Percentiles rank a stretch among this genome's conserved stretches.
Evolutionary conservation across 2,113 vertebrate genomes (phyloP).

Genomic region (Apeltes quadracus): DNA sequence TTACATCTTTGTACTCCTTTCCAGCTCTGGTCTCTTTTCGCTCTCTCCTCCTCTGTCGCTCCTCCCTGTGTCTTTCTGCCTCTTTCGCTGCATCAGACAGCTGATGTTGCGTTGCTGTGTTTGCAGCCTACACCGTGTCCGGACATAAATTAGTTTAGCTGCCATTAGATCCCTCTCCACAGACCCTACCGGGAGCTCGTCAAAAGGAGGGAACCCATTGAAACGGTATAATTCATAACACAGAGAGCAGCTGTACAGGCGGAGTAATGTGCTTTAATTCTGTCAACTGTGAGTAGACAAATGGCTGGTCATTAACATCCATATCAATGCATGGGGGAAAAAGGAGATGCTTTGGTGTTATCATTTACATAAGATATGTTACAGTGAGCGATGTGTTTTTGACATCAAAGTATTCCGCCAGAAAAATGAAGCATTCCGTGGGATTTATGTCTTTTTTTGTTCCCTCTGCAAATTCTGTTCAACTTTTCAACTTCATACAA

Average conservation of each 20-base stretch:
- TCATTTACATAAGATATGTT: slow-evolving; percentile 64
- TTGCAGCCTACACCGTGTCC: slow-evolving; percentile 73
- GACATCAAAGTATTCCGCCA: slow-evolving; percentile 65
- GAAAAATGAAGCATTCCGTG: slow-evolving; percentile 48
- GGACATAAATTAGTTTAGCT: slow-evolving; percentile 72
- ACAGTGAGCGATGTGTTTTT: slow-evolving; percentile 52
- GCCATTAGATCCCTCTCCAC: slow-evolving; percentile 73
- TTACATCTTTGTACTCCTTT: slow-evolving; percentile 50
- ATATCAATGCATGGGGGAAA: slow-evolving; percentile 38
- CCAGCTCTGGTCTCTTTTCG: slow-evolving; percentile 33
- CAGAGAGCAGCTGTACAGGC: slow-evolving; percentile 42
- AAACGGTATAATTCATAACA: slow-evolving; percentile 73
- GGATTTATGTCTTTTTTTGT: slow-evolving; percentile 66
- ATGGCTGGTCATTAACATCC: slow-evolving; percentile 61
- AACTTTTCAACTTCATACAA: slow-evolving; percentile 67
- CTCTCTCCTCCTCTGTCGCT: neutral
- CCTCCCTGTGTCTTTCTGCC: slow-evolving; percentile 16
- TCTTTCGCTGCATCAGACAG: slow-evolving; percentile 65
- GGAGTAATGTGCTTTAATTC: slow-evolving; percentile 67
- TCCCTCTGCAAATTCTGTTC: slow-evolving; percentile 55
- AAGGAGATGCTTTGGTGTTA: slow-evolving; percentile 45
- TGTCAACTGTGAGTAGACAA: slow-evolving; percentile 70
- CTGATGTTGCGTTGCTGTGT: slow-evolving; percentile 70
- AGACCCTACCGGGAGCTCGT: slow-evolving; percentile 66
- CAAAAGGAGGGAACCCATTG: slow-evolving; percentile 66